Conservation (phyloP, 2,113 vertebrate genomes). For the Eulemur macaco region DNA sequence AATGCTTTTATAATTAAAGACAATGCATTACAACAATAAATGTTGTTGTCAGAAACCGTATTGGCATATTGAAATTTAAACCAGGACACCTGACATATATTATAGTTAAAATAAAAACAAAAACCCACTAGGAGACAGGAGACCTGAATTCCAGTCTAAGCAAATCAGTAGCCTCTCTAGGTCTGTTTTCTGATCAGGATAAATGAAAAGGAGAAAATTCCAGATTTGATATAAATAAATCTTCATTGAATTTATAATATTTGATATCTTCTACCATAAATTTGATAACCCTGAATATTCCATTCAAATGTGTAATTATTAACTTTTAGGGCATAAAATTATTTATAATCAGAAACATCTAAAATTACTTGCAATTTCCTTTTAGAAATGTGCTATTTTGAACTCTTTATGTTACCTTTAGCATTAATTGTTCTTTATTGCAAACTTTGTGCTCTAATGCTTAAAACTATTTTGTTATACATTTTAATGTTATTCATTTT, state of each 20-base stretch:
- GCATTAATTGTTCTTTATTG: neutral
- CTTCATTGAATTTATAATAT: neutral
- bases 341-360: neutral
- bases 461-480: neutral
- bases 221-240: neutral
- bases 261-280: neutral
- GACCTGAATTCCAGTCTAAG: neutral
- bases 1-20: neutral
- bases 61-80: neutral
- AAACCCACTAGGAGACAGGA: neutral
- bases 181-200: neutral
- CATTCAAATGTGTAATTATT: neutral
- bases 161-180: neutral
- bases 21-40: neutral
- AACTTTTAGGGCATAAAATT: neutral
- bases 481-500: neutral
- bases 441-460: neutral
- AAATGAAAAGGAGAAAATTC: neutral
- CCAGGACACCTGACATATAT: neutral
- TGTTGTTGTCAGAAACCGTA: neutral
- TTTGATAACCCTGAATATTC: neutral
- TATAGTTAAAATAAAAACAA: neutral
- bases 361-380: constrained; percentile 6
- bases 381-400: neutral
- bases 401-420: neutral